Conservation (phyloP, 2,797 vertebrate genomes). For the Hippocampus kuda region DNA sequence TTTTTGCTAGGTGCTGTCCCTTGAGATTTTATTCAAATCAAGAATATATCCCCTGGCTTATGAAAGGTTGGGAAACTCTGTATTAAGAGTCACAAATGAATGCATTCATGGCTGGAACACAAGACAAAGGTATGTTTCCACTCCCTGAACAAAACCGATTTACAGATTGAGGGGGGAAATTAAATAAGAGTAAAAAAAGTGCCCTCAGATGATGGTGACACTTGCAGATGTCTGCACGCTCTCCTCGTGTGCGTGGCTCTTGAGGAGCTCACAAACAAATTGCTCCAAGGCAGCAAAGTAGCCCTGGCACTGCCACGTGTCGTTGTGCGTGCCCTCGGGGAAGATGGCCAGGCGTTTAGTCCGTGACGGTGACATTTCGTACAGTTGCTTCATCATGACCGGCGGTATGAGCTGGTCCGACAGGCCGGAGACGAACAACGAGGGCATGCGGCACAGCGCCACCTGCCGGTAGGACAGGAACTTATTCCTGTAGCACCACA, state of each 20-base stretch:
- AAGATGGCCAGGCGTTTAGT: conserved; percentile 97
- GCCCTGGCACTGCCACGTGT: conserved; percentile 99
- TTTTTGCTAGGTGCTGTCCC: neutral
- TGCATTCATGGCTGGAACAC: conserved; percentile 52
- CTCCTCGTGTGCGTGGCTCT: conserved; percentile 87
- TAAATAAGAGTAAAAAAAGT: conserved; percentile 58
- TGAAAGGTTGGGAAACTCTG: neutral
- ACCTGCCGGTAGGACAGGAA: conserved; percentile 94
- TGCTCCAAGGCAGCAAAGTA: conserved; percentile 95
- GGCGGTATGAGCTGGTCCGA: conserved; percentile 97
- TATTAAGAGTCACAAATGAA: conserved; percentile 42
- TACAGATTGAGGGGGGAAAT: conserved; percentile 16
- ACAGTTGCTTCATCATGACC: conserved; percentile 99
- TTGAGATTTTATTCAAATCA: neutral
- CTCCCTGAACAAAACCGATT: conserved; percentile 21
- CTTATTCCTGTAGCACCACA: conserved; percentile 99
- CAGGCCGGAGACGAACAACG: conserved; percentile 93
- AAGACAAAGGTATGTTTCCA: conserved; percentile 27
- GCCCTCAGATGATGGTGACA: conserved; percentile 92
- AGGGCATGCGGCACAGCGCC: conserved; percentile 90
- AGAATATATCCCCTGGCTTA: neutral
- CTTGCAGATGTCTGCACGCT: conserved; percentile 78
- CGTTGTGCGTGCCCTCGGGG: conserved; percentile 96
- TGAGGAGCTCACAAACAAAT: conserved; percentile 91
- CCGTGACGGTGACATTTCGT: conserved; percentile 92